Evolutionary conservation across 2,113 vertebrate genomes (phyloP), one percentile per base, ranked within the genome.

Genomic region (Grammomys surdaster): DNA sequence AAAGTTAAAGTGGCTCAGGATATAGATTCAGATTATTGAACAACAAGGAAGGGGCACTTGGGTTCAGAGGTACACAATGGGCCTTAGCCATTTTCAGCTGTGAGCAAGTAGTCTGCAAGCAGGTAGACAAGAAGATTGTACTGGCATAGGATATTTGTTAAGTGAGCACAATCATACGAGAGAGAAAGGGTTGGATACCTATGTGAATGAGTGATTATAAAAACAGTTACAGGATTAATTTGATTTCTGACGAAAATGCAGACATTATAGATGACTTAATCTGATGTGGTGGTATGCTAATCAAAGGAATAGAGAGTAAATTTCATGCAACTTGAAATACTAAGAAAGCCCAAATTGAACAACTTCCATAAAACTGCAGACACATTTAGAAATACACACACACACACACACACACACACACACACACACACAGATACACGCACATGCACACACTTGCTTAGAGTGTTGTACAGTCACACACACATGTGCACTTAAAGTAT

Each of bases 341-440:
- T 77, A 82, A 93, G 19, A 72, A 70, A 17, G 14, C 16, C 13
- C 1, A 80, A 88, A 84, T 40, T 22, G 80, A 91, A 3, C 11
- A 76, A 84, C 24, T 82, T 9, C 51, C 7, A 22, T 9, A 48
- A 28, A 73, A 46, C 13, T n/a, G 31, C 36, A 26, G 17, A 88
- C 43, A 76, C 33, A 43, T 48, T 56, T 5, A 86, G 6, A 67
- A 11, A 63, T 4, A 58, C 8, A 70, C 2, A 65, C 12, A 22
- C 8, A 31, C 7, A 5, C 3, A 43, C 2, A 3, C 0, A 36
- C 13, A 58, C 0, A 1, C 17, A 46, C 12, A 54, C 33, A 78
- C 40, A 92, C 14, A 75, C 22, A 43, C 14, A 48, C 6, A 14
- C 33, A 40, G 40, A 40, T 40, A 56, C 22, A 76, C 10, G 26